Evolutionary conservation across 2,888 invertebrate genomes (phyloP).

Genomic region (Saturnia japonica): DNA sequence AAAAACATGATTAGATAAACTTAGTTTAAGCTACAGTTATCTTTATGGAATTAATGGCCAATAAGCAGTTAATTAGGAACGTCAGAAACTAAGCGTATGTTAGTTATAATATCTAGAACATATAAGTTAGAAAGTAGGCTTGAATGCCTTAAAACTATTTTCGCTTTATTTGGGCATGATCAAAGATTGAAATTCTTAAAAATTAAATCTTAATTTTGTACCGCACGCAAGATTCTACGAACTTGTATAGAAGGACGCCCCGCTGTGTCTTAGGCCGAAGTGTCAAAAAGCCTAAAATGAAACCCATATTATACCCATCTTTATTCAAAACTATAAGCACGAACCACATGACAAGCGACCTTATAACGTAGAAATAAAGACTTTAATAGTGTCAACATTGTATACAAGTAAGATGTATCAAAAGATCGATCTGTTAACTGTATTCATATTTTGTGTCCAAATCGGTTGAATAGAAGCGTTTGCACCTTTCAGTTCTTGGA

Average conservation of each 20-base stretch:
- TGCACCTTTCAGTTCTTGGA: conserved; percentile 67
- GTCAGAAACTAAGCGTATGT: too few species aligned
- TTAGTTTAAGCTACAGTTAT: too few species aligned
- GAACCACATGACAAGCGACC: not conserved
- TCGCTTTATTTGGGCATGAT: conserved; percentile 21
- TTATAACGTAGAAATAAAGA: conserved; percentile 4
- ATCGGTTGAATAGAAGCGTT: conserved; percentile 61
- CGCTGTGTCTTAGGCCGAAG: conserved; percentile 76
- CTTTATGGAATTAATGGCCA: too few species aligned
- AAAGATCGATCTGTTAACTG: conserved; percentile 60
- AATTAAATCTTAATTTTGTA: conserved; percentile 64
- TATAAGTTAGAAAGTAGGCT: too few species aligned
- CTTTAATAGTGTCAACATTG: not conserved
- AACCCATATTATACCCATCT: conserved; percentile 53
- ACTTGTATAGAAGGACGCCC: conserved; percentile 68
- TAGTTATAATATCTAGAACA: too few species aligned
- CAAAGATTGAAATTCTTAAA: conserved; percentile 64
- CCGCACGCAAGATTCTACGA: conserved; percentile 75
- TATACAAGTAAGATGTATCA: conserved; percentile 42
- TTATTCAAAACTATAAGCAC: conserved; percentile 31
- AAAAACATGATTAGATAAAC: too few species aligned
- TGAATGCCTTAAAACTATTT: too few species aligned
- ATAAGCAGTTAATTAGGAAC: too few species aligned
- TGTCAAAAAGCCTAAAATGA: conserved; percentile 77
- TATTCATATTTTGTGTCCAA: conserved; percentile 51